A percentile compares a stretch with the other conserved stretches of the same genome.
phyloP scores from a whole-genome alignment of 37 sponge, comb jelly and placozoan genomes.

The Hexactinellida sp. region DNA sequence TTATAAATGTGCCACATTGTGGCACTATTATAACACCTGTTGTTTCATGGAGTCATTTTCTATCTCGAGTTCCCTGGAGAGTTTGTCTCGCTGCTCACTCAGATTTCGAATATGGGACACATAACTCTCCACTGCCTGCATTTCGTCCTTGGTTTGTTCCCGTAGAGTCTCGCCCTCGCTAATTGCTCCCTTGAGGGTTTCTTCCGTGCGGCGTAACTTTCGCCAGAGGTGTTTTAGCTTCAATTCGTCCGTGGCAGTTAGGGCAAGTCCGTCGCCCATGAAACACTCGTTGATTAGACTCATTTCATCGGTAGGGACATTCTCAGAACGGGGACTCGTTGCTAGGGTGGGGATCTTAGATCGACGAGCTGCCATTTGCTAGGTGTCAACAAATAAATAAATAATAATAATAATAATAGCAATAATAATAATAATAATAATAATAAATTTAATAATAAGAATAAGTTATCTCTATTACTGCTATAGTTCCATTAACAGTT shows the following conservation, averaged over 20 bases:
- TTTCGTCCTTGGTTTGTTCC: constrained; percentile 8
- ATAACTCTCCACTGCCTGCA: constrained; percentile 22
- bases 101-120: constrained; percentile 21
- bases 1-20: no score
- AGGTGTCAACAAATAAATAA: no score
- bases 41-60: constrained; percentile 22
- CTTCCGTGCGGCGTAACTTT: background rate
- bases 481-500: no score
- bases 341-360: constrained; percentile 1
- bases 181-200: background rate
- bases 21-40: background rate
- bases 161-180: background rate
- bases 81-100: constrained; percentile 21
- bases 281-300: background rate
- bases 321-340: background rate
- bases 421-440: no score
- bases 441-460: no score
- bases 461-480: no score
- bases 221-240: background rate
- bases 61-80: constrained; percentile 19
- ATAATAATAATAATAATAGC: no score
- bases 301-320: background rate
- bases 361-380: no score
- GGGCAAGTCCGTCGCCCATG: background rate
- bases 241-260: background rate